Evolutionary conservation across 1,140 invertebrate species (phyloP).

Genomic region (Conopomorpha cramerella): DNA sequence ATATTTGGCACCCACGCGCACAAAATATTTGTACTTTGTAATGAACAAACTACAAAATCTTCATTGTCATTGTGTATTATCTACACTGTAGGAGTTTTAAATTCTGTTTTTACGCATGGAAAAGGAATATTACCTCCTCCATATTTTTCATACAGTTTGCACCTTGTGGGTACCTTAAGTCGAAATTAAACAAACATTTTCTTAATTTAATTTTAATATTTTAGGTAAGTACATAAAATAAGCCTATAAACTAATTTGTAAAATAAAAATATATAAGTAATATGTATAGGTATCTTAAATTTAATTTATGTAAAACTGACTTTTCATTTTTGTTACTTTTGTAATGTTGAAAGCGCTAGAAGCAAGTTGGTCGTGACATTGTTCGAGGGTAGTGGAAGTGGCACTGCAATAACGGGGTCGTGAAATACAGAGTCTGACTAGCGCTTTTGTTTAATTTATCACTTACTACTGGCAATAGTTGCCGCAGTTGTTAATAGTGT

Average conservation of each 20-base stretch:
- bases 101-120: too few species aligned
- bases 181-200: conserved; percentile 26
- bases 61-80: too few species aligned
- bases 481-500: conserved; percentile 44
- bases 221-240: conserved; percentile 61
- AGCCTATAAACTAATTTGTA: conserved; percentile 59
- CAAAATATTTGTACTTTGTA: too few species aligned
- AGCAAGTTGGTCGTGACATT: conserved; percentile 38
- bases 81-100: too few species aligned
- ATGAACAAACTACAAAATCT: too few species aligned
- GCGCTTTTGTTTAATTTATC: conserved; percentile 47
- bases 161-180: too few species aligned
- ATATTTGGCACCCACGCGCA: too few species aligned
- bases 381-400: conserved; percentile 27
- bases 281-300: conserved; percentile 60
- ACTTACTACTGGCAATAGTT: conserved; percentile 49
- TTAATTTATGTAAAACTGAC: conserved; percentile 53
- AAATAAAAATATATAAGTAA: conserved; percentile 51
- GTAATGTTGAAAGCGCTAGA: conserved; percentile 14
- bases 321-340: conserved; percentile 48
- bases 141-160: too few species aligned
- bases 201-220: conserved; percentile 53
- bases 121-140: too few species aligned
- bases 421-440: conserved; percentile 35
- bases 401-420: conserved; percentile 32